These are phyloP conservation scores for Eulemur albifrons DNA, from an alignment of 2,797 vertebrate species.

Conservation along the genomic window DNA sequence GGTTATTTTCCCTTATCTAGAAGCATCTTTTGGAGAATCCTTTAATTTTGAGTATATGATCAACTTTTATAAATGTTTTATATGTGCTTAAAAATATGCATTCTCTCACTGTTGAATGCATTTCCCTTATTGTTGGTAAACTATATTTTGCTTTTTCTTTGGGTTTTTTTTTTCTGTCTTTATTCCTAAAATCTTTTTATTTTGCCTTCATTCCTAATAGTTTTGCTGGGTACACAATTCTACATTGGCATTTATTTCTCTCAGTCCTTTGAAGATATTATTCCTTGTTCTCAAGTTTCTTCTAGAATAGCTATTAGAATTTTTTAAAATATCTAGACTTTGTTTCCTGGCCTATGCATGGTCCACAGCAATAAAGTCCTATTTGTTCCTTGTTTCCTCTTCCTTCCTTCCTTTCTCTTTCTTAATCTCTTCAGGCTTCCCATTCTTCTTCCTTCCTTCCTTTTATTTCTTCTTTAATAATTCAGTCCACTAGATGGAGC, in stretches of 20 bases:
- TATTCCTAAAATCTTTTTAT: background rate
- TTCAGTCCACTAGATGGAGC: background rate
- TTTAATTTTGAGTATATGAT: background rate
- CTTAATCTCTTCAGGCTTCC: background rate
- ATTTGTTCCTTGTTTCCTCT: background rate
- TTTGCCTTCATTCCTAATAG: background rate
- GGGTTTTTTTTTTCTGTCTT: background rate
- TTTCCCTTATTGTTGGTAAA: background rate
- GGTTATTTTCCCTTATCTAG: background rate
- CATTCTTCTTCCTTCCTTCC: background rate
- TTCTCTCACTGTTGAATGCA: background rate
- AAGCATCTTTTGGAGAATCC: background rate
- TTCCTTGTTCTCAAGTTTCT: background rate
- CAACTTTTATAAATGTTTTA: background rate
- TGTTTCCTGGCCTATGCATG: background rate
- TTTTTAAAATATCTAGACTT: background rate
- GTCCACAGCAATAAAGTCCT: background rate
- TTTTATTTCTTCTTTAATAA: conserved; percentile 16
- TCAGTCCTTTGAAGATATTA: background rate
- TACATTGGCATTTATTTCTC: background rate
- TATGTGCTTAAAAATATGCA: background rate
- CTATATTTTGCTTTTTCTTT: background rate
- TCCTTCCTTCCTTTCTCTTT: background rate
- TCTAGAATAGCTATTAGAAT: background rate
- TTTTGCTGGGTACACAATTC: background rate